Conservation (phyloP, 35 echinoderm and acorn worm genomes). For the Holothuria glaberrima region DNA sequence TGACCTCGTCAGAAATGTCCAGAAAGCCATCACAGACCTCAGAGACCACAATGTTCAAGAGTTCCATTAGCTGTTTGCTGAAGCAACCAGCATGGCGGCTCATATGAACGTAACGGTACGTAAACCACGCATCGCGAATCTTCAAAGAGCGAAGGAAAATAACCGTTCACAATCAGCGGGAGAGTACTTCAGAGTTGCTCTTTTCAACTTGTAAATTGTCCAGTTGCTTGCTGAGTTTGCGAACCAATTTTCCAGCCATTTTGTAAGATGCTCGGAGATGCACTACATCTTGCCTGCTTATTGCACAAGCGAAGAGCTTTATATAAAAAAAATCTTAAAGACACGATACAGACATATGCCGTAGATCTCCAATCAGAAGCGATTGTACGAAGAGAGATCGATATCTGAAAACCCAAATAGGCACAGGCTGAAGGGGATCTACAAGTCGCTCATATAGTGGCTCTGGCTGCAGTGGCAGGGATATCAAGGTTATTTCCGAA, state of each 20-base stretch:
- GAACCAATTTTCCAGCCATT: neutral
- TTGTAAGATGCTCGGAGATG: conserved; percentile 2
- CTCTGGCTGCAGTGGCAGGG: too few species aligned
- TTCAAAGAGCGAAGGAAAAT: neutral
- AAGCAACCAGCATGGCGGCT: neutral
- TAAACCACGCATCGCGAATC: too few species aligned
- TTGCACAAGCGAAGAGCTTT: too few species aligned
- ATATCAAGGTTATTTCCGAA: neutral
- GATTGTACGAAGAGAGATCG: conserved; percentile 4
- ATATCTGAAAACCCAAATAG: conserved; percentile 1
- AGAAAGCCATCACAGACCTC: neutral
- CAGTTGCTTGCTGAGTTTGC: neutral
- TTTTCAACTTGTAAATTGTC: neutral
- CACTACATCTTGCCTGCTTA: neutral
- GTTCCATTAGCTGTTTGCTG: conserved; percentile 4
- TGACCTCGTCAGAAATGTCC: conserved; percentile 16
- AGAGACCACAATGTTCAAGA: neutral
- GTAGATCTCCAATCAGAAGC: too few species aligned
- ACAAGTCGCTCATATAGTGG: neutral
- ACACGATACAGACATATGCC: neutral
- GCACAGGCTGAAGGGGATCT: conserved; percentile 7
- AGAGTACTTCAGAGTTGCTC: conserved; percentile 27
- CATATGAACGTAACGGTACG: neutral
- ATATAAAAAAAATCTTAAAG: too few species aligned
- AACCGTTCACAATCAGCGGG: too few species aligned